Conservation (phyloP, 2,888 invertebrate species). For the Cheilosia impressa region DNA sequence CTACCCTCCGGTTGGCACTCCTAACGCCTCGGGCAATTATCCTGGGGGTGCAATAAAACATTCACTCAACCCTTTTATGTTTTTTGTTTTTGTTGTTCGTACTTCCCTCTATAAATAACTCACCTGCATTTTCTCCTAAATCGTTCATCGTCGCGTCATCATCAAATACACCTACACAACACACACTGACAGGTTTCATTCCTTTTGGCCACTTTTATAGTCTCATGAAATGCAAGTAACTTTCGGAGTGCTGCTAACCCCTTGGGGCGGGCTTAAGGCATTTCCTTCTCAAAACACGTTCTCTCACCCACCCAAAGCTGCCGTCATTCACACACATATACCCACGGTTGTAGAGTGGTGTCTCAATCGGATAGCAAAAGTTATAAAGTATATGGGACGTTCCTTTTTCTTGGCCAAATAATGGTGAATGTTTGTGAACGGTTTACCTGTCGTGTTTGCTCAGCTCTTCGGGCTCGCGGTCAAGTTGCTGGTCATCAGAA, state of each 20-base stretch:
- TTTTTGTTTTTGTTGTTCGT: constrained; percentile 16
- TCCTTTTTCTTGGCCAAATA: constrained; percentile 33
- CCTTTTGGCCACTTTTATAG: constrained; percentile 48
- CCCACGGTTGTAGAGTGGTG: neutral
- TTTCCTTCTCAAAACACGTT: constrained; percentile 46
- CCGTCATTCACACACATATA: neutral
- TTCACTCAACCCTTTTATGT: constrained; percentile 53
- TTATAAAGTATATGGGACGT: constrained; percentile 59
- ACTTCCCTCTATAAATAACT: constrained; percentile 67
- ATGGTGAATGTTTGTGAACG: constrained; percentile 38
- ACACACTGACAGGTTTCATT: constrained; percentile 47
- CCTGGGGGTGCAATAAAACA: constrained; percentile 59
- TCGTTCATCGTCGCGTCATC: constrained; percentile 61
- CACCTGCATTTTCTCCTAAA: constrained; percentile 71
- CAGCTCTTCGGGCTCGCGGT: constrained; percentile 44
- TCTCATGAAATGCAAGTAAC: constrained; percentile 69
- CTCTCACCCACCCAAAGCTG: constrained; percentile 6
- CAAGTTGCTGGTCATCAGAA: constrained; percentile 64
- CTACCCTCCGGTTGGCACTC: constrained; percentile 12
- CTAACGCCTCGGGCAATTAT: constrained; percentile 50
- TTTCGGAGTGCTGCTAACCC: constrained; percentile 29
- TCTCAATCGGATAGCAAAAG: constrained; percentile 68
- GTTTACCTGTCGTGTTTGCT: constrained; percentile 53
- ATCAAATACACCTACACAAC: constrained; percentile 28
- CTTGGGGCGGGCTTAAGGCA: constrained; percentile 47